Base-by-base conservation (phyloP, 2,888 invertebrate species). In the Dryococelus australis region DNA sequence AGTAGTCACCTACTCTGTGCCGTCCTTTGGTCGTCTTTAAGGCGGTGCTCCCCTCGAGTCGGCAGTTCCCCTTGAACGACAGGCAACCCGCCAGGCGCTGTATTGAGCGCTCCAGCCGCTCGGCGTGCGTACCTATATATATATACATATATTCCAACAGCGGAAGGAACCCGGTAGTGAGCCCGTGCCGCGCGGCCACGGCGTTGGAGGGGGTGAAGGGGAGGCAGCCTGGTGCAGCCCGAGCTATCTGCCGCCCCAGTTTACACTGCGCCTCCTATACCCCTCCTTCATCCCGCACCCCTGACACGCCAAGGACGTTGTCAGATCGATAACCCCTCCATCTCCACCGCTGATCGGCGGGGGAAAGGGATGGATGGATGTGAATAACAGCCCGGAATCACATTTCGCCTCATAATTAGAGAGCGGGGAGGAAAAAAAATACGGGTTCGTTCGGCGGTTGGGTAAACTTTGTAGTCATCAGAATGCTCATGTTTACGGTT, bases 51-150 rank as follows among this genome's bases (percentile, higher is more conserved):
- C 65, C 6, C 65, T 65, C 65, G 10, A 8, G n/a, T 24, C 24
- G 65, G 24, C 65, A 65, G 65, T n/a, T 20, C 65, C 85, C 26
- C 85, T 47, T 43, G 26, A 43, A 53, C 85, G 47, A 13, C 28
- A 47, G 43, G 51, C 65, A 65, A n/a, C 65, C 85, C 47, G 85
- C 43, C 85, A 47, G 43, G 47, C 43, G 85, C 85, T 85, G 43
- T 85, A 85, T 85, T 51, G 85, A 85, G 85, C 85, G 85, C 35
- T 28, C 84, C 84, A 35, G n/a, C 43, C 84, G 35, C 43, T n/a
- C 84, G 35, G 84, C 84, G 43, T 65, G 65, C 65, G 65, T n/a
- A 24, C 65, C 12, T 24, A 65, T 16, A 8, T 65, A 65, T 65
- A 65, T n/a, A n/a, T 35, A 35, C 35, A 1, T 35, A 35, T 65